A percentile compares a stretch with the other conserved stretches of the same genome.
Conservation (phyloP, 1,140 invertebrate species). For the Parasteatoda tepidariorum region DNA sequence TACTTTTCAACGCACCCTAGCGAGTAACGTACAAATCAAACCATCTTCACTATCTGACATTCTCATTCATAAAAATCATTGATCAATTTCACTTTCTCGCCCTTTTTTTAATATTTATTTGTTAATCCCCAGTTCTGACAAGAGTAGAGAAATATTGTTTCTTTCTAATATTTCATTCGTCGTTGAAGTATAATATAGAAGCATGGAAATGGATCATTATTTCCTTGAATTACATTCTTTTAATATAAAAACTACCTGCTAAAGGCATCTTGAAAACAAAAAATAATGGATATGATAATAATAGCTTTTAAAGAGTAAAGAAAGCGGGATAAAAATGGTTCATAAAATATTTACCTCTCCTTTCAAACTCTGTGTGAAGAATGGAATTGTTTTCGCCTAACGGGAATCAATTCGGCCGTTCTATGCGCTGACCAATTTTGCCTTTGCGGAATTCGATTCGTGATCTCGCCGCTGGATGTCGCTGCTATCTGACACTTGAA, state of each 20-base stretch:
- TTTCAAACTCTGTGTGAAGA: not conserved
- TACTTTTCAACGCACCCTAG: not conserved
- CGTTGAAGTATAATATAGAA: no score
- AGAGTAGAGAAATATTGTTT: no score
- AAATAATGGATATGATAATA: not conserved
- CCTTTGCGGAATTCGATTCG: conserved; percentile 56
- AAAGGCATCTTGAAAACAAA: not conserved
- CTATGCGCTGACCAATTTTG: conserved; percentile 27
- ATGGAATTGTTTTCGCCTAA: not conserved
- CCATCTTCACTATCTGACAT: not conserved
- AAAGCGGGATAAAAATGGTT: not conserved
- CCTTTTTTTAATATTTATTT: no score
- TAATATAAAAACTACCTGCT: no score
- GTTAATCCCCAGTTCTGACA: no score
- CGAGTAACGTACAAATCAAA: not conserved
- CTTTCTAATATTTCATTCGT: no score
- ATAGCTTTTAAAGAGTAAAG: not conserved
- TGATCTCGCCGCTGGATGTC: conserved; percentile 45
- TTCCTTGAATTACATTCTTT: no score
- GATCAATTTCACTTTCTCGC: no score
- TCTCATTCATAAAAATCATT: not conserved
- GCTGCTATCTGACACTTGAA: conserved; percentile 44
- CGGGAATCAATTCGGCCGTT: not conserved
- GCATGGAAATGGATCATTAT: no score
- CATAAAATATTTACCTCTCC: not conserved